Conservation (phyloP, 2,797 vertebrate species). For the Lerista edwardsae region DNA sequence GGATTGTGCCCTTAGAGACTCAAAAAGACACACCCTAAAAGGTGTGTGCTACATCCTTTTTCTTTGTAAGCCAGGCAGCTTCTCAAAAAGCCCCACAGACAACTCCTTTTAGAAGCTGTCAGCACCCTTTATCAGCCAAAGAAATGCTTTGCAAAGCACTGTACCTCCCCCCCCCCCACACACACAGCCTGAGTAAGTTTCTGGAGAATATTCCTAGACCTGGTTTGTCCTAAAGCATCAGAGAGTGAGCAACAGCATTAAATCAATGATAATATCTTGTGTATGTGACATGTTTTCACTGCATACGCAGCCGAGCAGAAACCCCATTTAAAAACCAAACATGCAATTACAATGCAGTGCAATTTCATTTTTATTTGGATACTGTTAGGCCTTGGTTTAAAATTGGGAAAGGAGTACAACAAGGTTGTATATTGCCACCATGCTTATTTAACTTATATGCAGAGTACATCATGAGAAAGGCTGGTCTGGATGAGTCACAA, state of each 20-base stretch:
- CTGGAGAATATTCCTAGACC: constrained; percentile 35
- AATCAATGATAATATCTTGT: constrained; percentile 55
- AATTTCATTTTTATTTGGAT: too few species aligned
- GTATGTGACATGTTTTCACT: constrained; percentile 54
- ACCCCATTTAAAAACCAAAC: too few species aligned
- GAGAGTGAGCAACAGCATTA: constrained; percentile 50
- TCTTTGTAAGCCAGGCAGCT: background rate
- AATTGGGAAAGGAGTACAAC: too few species aligned
- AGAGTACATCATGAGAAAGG: too few species aligned
- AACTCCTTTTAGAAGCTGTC: constrained; percentile 28
- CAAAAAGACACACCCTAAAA: background rate
- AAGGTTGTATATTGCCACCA: too few species aligned
- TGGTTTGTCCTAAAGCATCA: constrained; percentile 37
- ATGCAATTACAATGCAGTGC: too few species aligned
- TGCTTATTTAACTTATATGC: too few species aligned
- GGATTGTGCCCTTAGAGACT: background rate
- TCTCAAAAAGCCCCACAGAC: background rate
- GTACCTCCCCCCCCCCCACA: background rate
- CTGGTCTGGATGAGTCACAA: too few species aligned
- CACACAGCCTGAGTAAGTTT: background rate
- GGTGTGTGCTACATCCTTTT: background rate
- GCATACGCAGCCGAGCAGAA: constrained; percentile 44
- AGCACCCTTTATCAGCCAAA: background rate
- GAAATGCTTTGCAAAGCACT: constrained; percentile 3
- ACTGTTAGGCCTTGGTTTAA: too few species aligned